These are phyloP conservation scores for Caracal caracal DNA, from an alignment of 2,113 vertebrate genomes.

Conservation along the genomic window DNA sequence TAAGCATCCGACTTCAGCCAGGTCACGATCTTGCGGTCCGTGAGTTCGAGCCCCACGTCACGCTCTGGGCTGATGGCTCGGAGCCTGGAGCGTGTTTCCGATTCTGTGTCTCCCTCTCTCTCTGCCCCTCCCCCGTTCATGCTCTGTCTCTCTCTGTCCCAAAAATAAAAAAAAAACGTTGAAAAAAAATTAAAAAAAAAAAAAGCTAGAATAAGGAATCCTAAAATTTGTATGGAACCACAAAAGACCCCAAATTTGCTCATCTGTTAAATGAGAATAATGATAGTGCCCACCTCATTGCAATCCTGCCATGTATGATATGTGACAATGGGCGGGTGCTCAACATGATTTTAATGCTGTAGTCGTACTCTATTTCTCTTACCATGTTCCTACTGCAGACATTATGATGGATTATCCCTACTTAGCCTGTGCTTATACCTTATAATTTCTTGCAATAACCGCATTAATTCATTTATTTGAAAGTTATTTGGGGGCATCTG, in stretches of 20 bases:
- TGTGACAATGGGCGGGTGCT: neutral
- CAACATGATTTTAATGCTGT: neutral
- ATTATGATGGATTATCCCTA: neutral
- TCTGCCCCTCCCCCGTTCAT: too few species aligned
- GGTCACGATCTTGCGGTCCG: too few species aligned
- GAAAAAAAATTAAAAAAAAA: too few species aligned
- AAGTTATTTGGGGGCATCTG: neutral
- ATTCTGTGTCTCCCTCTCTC: too few species aligned
- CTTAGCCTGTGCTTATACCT: neutral
- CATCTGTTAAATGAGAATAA: neutral
- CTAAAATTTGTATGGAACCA: too few species aligned
- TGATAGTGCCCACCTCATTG: neutral
- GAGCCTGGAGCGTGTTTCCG: too few species aligned
- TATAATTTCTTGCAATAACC: neutral
- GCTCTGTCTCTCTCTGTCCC: too few species aligned
- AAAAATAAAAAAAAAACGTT: too few species aligned
- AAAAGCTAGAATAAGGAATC: too few species aligned
- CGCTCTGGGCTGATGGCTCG: too few species aligned
- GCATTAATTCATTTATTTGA: neutral
- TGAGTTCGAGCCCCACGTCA: too few species aligned
- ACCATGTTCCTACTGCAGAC: neutral
- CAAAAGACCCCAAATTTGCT: neutral
- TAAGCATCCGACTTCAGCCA: too few species aligned
- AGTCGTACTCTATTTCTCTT: neutral
- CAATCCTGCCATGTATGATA: fast-evolving